Conservation (phyloP, 2,888 invertebrate genomes). For the Rhyacophila evoluta region DNA sequence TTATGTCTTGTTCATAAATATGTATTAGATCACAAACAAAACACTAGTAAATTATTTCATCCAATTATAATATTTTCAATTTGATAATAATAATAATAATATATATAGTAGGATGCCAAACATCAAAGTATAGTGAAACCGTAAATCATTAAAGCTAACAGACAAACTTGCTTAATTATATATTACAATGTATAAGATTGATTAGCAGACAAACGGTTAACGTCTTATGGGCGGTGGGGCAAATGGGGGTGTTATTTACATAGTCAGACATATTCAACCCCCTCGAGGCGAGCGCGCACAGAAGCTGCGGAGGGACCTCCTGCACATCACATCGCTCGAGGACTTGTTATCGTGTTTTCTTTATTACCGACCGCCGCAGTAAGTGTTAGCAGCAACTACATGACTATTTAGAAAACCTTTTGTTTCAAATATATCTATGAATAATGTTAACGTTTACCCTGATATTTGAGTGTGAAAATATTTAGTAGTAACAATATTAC, state of each 20-base stretch:
- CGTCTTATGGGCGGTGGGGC: conserved; percentile 5
- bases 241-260: conserved; percentile 29
- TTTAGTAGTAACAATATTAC: no score
- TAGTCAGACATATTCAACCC: conserved; percentile 28
- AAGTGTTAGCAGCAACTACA: conserved; percentile 30
- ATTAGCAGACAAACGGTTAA: conserved; percentile 22
- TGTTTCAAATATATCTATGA: neutral
- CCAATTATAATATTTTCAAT: no score
- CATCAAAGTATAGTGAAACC: no score
- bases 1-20: no score
- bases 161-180: neutral
- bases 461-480: no score
- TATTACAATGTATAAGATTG: neutral
- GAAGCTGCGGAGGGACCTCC: neutral
- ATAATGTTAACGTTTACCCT: no score
- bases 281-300: conserved; percentile 23
- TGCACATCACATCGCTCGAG: conserved; percentile 13
- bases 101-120: no score
- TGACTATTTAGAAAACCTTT: neutral
- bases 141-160: no score
- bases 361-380: conserved; percentile 17
- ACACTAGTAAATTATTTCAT: no score
- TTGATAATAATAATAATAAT: no score
- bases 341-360: conserved; percentile 33
- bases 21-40: no score